Base-by-base conservation (phyloP, 2,797 vertebrate species). In the Poecilia velifera region DNA sequence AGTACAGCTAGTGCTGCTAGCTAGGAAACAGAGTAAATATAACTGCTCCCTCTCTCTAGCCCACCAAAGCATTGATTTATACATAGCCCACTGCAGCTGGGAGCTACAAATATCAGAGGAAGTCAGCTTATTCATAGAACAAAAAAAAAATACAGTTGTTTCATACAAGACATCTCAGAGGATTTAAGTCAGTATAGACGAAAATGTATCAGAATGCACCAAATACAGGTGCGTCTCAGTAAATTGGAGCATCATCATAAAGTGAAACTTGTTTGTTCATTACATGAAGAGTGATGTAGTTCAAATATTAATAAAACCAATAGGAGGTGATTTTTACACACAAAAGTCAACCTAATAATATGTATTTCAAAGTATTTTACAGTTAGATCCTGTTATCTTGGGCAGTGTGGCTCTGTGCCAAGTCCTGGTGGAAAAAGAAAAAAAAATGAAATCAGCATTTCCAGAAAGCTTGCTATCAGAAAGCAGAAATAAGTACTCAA, bases 21-120 rank as follows among this genome's bases (percentile, higher is more conserved):
- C 93, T 87, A 94, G 91, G 93, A 94, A 94, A 86, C 90, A 88
- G 92, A 92, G 92, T 92, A 94, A 94, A 94, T 94, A 94, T 93
- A 94, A 92, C 92, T 88, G 90, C 92, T 92, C 89, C 86, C 88
- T 92, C 92, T 93, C 93, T 92, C 85, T 82, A 90, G 89, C 91
- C 93, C 93, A 93, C 92, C 91, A 85, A 92, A 89, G 91, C 93
- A 95, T 94, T 94, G 94, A 95, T 95, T 94, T 94, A 95, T 93
- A 94, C 91, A 91, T 89, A 91, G 92, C 79, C 86, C 77, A 25
- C 87, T 92, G 91, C 93, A 92, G 91, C 92, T 93, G 93, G 92
- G 93, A 93, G 93, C 91, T 82, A 93, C 93, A 94, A 92, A 94
- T 94, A 91, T 92, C 86, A 91, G 73, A 87, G 90, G 88, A 92